A percentile compares a stretch with the other conserved stretches of the same genome.
Conservation (phyloP, 2,113 vertebrate species). For the Rhinoderma darwinii region DNA sequence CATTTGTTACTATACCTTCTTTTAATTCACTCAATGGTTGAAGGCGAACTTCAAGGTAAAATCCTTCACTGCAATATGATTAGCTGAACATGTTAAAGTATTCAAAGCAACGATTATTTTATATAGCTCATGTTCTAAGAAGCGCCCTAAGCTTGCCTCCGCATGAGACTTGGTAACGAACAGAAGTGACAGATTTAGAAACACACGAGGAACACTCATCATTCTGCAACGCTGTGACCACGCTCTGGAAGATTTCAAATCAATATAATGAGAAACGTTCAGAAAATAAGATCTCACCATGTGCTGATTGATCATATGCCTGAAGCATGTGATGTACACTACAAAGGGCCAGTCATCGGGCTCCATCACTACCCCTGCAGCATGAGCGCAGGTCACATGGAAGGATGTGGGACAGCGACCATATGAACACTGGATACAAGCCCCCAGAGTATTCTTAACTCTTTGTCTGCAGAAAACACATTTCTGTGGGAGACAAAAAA, state of each 20-base stretch:
- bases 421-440: slow-evolving; percentile 94
- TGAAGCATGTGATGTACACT: slow-evolving; percentile 92
- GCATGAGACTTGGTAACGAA: slow-evolving; percentile 18
- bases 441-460: slow-evolving; percentile 83
- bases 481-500: slow-evolving; percentile 76
- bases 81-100: slow-evolving; percentile 21
- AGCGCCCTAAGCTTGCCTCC: slow-evolving; percentile 39
- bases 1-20: background rate
- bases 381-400: slow-evolving; percentile 95
- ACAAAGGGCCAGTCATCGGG: slow-evolving; percentile 93
- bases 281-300: slow-evolving; percentile 77
- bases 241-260: slow-evolving; percentile 28
- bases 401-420: slow-evolving; percentile 91
- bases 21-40: slow-evolving; percentile 1
- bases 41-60: slow-evolving; percentile 11
- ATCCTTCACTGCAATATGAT: slow-evolving; percentile 18
- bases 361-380: slow-evolving; percentile 90
- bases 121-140: slow-evolving; percentile 25
- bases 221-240: slow-evolving; percentile 34
- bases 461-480: slow-evolving; percentile 91
- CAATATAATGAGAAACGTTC: slow-evolving; percentile 28
- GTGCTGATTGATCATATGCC: slow-evolving; percentile 83
- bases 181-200: slow-evolving; percentile 52
- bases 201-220: background rate
- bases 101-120: slow-evolving; percentile 34